Evolutionary conservation across 2,113 vertebrate species (phyloP).

Genomic region (human (Homo sapiens)): GRCh38 chr13:54115501-54116000

Average conservation of each 20-base stretch:
- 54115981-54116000: background rate
- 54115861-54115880: background rate
- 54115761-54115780: background rate
- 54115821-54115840: background rate
- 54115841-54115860: background rate
- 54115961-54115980: background rate
- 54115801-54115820: background rate
- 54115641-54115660: background rate
- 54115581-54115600: background rate
- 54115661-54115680: background rate
- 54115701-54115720: background rate
- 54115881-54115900: background rate
- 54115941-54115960: too few relatives aligned
- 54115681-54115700: background rate
- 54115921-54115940: background rate
- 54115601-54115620: background rate
- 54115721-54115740: background rate
- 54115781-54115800: background rate
- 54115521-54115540: background rate
- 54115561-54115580: background rate
- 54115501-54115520: background rate
- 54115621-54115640: background rate
- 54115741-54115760: background rate
- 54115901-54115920: background rate
- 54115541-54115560: background rate